Conservation (phyloP, 2,797 vertebrate genomes). For the Molothrus aeneus region DNA sequence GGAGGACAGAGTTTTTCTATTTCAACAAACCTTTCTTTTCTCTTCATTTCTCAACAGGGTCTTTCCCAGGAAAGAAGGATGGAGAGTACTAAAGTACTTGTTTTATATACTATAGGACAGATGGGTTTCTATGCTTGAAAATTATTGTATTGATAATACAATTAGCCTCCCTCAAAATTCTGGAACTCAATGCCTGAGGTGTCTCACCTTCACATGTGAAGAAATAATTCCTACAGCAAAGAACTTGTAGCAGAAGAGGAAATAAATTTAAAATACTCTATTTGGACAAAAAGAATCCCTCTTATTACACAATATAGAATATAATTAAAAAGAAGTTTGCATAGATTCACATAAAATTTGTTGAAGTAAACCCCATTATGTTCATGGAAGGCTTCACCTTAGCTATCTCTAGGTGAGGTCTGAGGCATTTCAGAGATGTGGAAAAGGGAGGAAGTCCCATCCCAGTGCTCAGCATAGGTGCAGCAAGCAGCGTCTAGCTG, state of each 20-base stretch:
- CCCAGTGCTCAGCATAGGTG: fast-evolving
- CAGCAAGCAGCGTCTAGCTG: not conserved
- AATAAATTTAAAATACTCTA: not conserved
- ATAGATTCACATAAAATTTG: not conserved
- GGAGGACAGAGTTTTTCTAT: not conserved
- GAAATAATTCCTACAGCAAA: not conserved
- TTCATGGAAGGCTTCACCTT: not conserved
- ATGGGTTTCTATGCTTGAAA: not conserved
- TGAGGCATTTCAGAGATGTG: not conserved
- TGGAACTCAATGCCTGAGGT: not conserved
- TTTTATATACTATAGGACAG: not conserved
- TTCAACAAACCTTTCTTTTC: not conserved
- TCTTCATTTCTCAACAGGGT: not conserved
- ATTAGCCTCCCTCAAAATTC: not conserved
- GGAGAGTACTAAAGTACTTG: not conserved
- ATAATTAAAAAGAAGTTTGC: not conserved
- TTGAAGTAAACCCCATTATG: not conserved
- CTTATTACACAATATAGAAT: not conserved
- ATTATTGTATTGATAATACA: not conserved
- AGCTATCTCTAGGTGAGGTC: not conserved
- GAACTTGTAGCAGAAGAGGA: not conserved
- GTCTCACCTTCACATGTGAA: not conserved
- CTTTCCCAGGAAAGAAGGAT: not conserved
- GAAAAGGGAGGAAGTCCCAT: not conserved
- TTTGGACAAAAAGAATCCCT: not conserved